Percentiles rank a stretch among this genome's conserved stretches.
Evolutionary conservation across 1,140 invertebrate genomes (phyloP).

Genomic region (Kradibia gibbosae): DNA sequence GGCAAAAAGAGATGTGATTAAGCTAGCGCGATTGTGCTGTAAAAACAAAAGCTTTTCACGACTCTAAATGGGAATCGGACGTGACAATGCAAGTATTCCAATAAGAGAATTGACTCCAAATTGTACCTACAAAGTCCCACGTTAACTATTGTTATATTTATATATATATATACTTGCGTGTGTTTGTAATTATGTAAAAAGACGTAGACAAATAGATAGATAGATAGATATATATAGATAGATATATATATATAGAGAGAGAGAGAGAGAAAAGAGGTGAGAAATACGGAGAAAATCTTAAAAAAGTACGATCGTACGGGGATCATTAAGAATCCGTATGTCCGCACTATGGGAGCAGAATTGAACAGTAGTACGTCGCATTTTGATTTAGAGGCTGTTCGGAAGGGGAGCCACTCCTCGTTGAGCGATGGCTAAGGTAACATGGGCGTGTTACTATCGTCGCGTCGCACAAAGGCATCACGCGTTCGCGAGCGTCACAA

Average conservation of each 20-base stretch:
- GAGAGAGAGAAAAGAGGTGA: neutral
- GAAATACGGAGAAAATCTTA: too few species aligned
- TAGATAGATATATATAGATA: too few species aligned
- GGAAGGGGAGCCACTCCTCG: neutral
- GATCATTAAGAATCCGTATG: too few species aligned
- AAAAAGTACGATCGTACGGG: too few species aligned
- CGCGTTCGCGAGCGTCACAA: neutral
- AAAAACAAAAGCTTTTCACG: constrained; percentile 3
- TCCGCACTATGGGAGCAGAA: neutral
- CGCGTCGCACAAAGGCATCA: neutral
- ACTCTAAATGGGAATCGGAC: constrained; percentile 5
- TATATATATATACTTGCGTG: too few species aligned
- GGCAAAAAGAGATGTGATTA: constrained; percentile 14
- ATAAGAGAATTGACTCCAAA: constrained; percentile 19
- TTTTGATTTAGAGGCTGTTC: constrained; percentile 1
- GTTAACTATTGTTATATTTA: neutral
- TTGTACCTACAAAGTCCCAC: neutral
- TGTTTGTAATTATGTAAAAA: too few species aligned
- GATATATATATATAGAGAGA: neutral
- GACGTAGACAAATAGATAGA: neutral
- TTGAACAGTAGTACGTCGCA: neutral
- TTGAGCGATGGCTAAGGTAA: neutral
- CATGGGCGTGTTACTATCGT: neutral
- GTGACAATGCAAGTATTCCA: constrained; percentile 5
- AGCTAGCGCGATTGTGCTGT: neutral